Evolutionary conservation across 2,797 vertebrate species (phyloP).

Genomic region (Kryptolebias ocellatus): DNA sequence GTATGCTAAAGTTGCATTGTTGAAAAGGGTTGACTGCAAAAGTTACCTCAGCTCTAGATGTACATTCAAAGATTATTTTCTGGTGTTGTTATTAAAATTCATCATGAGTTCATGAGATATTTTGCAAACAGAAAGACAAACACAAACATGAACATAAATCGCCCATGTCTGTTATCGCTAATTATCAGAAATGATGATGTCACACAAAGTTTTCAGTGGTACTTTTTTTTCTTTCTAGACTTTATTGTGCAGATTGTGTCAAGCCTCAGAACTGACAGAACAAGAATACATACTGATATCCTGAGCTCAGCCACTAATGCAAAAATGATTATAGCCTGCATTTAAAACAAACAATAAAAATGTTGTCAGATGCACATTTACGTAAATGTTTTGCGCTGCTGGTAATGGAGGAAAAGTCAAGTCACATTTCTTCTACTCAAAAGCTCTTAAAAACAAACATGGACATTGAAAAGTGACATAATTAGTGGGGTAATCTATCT

Average conservation of each 20-base stretch:
- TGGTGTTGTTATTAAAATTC: background rate
- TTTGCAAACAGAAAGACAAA: conserved; percentile 10
- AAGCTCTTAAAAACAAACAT: conserved; percentile 45
- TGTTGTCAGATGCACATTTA: conserved; percentile 15
- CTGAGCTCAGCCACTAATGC: conserved; percentile 19
- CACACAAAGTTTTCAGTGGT: conserved; percentile 19
- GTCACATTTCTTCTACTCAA: background rate
- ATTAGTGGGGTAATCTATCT: conserved; percentile 72
- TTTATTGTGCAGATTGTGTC: conserved; percentile 30
- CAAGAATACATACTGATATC: conserved; percentile 12
- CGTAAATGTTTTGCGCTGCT: conserved; percentile 20
- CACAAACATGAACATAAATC: background rate
- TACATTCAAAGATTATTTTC: too few species aligned
- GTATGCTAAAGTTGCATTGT: too few species aligned
- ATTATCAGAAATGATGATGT: conserved; percentile 14
- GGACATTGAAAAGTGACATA: conserved; percentile 63
- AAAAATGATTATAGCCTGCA: conserved; percentile 11
- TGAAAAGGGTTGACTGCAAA: too few species aligned
- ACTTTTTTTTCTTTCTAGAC: conserved; percentile 15
- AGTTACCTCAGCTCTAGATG: too few species aligned
- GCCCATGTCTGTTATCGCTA: too few species aligned
- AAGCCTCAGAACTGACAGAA: conserved; percentile 7
- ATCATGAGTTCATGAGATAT: conserved; percentile 30
- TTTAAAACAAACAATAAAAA: conserved; percentile 8
- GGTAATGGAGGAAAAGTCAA: background rate